These are phyloP conservation scores for Dysmachus trigonus DNA, from an alignment of 2,888 invertebrate genomes.

Conservation along the genomic window DNA sequence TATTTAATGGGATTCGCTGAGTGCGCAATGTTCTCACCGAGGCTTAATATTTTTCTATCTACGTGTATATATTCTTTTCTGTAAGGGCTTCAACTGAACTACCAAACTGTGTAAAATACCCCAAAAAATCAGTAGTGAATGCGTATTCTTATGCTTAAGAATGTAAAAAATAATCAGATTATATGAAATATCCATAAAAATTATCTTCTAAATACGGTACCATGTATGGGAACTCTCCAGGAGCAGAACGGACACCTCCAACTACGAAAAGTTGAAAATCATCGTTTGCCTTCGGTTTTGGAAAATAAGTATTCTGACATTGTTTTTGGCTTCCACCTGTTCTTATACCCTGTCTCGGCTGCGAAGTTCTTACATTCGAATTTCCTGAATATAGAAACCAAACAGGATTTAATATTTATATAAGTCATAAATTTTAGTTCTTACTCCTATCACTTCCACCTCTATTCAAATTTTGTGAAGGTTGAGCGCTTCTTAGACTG, in stretches of 20 bases:
- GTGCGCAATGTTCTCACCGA: too few species aligned
- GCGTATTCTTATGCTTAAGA: too few species aligned
- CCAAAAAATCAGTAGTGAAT: too few species aligned
- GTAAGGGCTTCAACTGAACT: too few species aligned
- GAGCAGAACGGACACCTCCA: constrained; percentile 66
- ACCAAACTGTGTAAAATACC: too few species aligned
- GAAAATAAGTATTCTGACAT: neutral
- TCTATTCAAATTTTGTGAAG: neutral
- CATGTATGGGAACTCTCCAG: constrained; percentile 70
- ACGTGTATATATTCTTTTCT: too few species aligned
- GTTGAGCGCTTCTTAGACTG: neutral
- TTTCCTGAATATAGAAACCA: neutral
- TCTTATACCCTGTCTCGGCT: neutral
- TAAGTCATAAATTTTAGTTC: neutral
- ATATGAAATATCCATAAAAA: neutral
- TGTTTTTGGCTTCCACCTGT: neutral
- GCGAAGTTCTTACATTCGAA: neutral
- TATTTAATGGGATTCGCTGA: too few species aligned
- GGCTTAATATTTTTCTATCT: too few species aligned
- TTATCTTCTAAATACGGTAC: constrained; percentile 55
- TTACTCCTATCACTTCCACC: neutral
- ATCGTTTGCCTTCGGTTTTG: neutral
- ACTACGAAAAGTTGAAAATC: constrained; percentile 54
- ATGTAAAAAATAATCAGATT: too few species aligned
- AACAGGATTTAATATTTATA: neutral